phyloP scores from a whole-genome alignment of 2,113 vertebrate species.

The Centropus bengalensis region DNA sequence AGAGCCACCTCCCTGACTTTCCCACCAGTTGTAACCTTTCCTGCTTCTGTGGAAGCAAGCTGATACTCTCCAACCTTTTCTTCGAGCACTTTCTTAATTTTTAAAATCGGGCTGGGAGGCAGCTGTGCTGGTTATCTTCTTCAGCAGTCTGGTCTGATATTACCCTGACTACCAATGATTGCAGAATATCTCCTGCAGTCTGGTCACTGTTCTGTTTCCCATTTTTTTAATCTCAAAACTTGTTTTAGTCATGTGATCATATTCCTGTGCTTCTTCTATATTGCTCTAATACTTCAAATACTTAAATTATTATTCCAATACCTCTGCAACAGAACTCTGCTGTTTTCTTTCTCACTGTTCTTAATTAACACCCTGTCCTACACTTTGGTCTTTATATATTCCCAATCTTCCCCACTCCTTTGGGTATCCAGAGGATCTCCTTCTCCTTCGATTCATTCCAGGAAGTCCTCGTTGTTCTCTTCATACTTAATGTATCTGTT shows the following conservation, averaged over 20 bases:
- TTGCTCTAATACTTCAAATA: background rate
- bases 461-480: background rate
- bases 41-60: background rate
- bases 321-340: background rate
- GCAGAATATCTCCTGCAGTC: background rate
- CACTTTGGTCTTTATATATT: background rate
- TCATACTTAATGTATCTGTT: background rate
- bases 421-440: background rate
- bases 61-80: background rate
- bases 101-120: background rate
- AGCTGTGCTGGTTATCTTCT: background rate
- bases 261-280: background rate
- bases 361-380: background rate
- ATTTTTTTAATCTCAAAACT: background rate
- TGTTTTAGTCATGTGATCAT: background rate
- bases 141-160: background rate
- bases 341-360: background rate
- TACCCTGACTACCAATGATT: background rate
- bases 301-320: background rate
- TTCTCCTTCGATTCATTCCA: background rate
- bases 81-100: background rate
- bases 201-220: background rate
- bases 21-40: background rate
- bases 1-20: background rate
- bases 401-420: background rate